phyloP scores from a whole-genome alignment of 1,140 invertebrate species.

The Trichonephila clavipes region DNA sequence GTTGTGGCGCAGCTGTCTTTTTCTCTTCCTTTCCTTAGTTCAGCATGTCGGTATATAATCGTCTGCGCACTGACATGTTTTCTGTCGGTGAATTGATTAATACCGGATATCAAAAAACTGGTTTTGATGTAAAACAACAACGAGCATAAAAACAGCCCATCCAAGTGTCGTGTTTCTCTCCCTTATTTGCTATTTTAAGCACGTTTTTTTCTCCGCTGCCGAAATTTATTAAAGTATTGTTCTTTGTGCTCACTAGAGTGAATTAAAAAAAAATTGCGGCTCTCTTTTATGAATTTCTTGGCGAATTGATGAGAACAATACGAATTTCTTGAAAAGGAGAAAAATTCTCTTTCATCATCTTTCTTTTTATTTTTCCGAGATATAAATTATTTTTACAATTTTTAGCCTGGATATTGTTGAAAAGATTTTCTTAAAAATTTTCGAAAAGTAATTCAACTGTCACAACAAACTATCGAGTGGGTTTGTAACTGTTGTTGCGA shows the following conservation, averaged over 20 bases:
- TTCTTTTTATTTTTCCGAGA: too few species aligned
- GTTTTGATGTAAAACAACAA: constrained; percentile 29
- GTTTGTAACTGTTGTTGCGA: too few species aligned
- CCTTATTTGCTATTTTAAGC: not conserved
- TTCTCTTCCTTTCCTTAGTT: constrained; percentile 4
- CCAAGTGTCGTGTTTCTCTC: not conserved
- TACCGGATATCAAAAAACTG: constrained; percentile 15
- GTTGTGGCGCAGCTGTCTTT: not conserved
- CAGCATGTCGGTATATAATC: not conserved
- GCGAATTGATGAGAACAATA: not conserved
- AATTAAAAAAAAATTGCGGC: not conserved
- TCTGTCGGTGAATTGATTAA: not conserved
- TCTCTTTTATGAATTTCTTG: not conserved
- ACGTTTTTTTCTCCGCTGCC: not conserved
- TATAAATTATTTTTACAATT: too few species aligned
- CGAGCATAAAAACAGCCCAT: not conserved
- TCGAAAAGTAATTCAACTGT: too few species aligned
- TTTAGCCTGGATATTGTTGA: too few species aligned
- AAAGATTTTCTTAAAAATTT: too few species aligned
- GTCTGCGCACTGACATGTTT: constrained; percentile 15
- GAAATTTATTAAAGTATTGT: constrained; percentile 16
- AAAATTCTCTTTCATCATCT: too few species aligned
- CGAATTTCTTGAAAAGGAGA: not conserved
- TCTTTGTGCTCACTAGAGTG: not conserved
- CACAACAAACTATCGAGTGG: too few species aligned